A percentile compares a stretch with the other conserved stretches of the same genome.
Conservation (phyloP, 2,113 vertebrate genomes). For the Equus przewalskii region DNA sequence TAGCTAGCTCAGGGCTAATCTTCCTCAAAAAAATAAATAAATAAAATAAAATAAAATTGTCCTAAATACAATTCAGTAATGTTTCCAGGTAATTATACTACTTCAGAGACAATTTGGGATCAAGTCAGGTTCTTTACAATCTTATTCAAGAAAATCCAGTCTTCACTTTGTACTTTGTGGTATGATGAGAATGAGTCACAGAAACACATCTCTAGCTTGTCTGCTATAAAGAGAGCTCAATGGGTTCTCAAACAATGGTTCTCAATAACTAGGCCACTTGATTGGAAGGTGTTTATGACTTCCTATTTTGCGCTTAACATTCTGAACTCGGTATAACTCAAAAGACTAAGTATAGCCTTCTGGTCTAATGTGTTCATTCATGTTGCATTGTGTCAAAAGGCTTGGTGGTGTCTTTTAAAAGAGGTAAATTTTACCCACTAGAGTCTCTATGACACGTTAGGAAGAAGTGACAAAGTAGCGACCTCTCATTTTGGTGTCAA, state of each 20-base stretch:
- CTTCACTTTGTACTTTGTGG: background rate
- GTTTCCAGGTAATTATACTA: background rate
- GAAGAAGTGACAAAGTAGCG: background rate
- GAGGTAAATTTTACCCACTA: background rate
- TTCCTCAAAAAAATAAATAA: no score
- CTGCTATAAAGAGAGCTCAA: background rate
- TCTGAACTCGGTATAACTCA: constrained; percentile 37
- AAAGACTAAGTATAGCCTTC: background rate
- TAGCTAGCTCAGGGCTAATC: no score
- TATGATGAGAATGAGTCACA: background rate
- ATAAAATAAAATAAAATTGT: background rate
- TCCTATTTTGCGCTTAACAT: constrained; percentile 14
- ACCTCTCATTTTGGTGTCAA: background rate
- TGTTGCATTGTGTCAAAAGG: background rate
- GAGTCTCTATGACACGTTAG: background rate
- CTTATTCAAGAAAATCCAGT: background rate
- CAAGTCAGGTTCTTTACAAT: background rate
- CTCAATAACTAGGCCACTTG: background rate
- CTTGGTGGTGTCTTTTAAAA: constrained; percentile 4
- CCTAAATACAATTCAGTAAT: background rate
- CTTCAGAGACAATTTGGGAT: constrained; percentile 39
- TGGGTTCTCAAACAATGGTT: background rate
- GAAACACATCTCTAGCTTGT: background rate
- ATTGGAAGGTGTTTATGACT: background rate
- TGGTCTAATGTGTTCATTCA: background rate